A percentile compares a stretch with the other conserved stretches of the same genome.
Conservation (phyloP, 2,113 vertebrate species). For the Ondatra zibethicus region DNA sequence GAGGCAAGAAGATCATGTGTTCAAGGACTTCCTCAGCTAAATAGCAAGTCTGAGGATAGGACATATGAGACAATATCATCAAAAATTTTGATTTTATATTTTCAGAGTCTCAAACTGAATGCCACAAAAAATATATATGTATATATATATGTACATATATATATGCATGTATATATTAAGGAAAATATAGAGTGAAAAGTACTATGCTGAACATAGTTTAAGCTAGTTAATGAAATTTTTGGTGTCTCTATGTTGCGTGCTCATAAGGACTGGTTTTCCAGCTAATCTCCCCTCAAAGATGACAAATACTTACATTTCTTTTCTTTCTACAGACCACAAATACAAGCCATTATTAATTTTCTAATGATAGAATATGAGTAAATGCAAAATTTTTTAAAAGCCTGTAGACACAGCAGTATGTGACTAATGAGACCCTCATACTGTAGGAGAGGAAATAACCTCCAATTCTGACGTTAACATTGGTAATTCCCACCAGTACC, state of each 20-base stretch:
- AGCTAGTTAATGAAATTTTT: background rate
- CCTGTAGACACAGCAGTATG: background rate
- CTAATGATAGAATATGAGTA: background rate
- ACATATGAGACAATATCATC: background rate
- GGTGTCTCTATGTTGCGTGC: background rate
- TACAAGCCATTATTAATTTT: background rate
- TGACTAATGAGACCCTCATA: background rate
- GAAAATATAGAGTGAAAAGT: background rate
- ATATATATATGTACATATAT: too few relatives aligned
- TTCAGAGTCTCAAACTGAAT: background rate
- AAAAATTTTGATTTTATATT: background rate
- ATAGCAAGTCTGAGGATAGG: background rate
- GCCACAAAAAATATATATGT: background rate
- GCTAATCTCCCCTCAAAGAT: background rate
- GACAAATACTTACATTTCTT: background rate
- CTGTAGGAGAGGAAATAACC: background rate
- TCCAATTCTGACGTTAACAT: background rate
- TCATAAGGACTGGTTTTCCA: background rate
- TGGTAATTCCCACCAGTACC: background rate
- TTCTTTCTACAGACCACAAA: background rate
- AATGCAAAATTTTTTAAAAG: too few relatives aligned
- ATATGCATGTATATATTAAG: background rate
- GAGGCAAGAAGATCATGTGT: background rate
- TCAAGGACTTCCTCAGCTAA: background rate
- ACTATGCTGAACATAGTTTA: background rate